Evolutionary conservation across 1,140 invertebrate genomes (phyloP).

Genomic region (Temnothorax longispinosus): DNA sequence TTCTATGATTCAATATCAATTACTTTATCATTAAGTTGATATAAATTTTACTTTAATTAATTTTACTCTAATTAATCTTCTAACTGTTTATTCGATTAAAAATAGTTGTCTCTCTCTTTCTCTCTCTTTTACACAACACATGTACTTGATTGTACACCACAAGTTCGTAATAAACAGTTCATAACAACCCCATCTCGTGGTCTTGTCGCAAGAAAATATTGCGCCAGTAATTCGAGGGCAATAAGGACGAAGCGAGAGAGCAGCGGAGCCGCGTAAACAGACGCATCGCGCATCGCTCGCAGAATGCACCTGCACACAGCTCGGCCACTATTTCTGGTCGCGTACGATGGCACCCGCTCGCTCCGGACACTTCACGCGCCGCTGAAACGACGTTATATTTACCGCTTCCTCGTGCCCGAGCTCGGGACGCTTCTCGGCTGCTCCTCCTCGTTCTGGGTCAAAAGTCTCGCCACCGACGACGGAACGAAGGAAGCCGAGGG

Average conservation of each 20-base stretch:
- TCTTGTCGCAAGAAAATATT: not conserved
- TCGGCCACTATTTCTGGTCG: conserved; percentile 67
- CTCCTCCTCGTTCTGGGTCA: conserved; percentile 76
- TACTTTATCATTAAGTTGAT: not conserved
- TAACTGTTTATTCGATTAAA: not conserved
- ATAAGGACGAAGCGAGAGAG: not conserved
- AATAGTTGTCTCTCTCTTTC: not conserved
- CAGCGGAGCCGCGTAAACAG: not conserved
- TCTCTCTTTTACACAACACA: not conserved
- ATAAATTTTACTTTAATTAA: not conserved
- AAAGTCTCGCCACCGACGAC: conserved; percentile 66
- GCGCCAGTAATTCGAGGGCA: not conserved
- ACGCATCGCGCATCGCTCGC: conserved; percentile 59
- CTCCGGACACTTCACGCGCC: conserved; percentile 59
- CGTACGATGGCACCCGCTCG: conserved; percentile 45
- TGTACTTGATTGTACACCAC: not conserved
- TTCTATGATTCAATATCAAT: not conserved
- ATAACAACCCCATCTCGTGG: not conserved
- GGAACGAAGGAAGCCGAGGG: conserved; percentile 33
- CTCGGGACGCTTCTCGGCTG: conserved; percentile 64
- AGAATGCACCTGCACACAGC: conserved; percentile 56
- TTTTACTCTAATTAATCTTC: not conserved
- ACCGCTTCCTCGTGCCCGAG: conserved; percentile 74
- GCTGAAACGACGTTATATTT: conserved; percentile 77
- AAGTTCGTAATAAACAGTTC: not conserved